A percentile compares a stretch with the other conserved stretches of the same genome.
Conservation (phyloP, 2,888 invertebrate species). For the Sisyra terminalis region DNA sequence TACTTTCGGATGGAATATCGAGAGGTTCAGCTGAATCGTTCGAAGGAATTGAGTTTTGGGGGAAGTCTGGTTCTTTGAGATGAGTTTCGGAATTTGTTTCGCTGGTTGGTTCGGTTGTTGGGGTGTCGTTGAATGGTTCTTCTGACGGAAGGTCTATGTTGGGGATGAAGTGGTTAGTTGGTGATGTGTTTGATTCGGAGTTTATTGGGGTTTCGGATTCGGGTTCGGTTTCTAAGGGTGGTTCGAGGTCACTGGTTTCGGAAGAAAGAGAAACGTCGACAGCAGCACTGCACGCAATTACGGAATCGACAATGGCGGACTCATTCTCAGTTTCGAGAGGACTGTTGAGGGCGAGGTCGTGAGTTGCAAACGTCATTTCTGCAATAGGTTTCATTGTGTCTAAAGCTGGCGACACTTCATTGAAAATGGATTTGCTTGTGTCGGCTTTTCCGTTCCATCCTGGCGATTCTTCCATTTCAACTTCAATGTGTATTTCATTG, state of each 20-base stretch:
- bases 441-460: constrained; percentile 16
- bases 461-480: constrained; percentile 35
- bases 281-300: constrained; percentile 2
- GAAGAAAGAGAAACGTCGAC: background rate
- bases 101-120: too few species aligned
- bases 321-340: constrained; percentile 10
- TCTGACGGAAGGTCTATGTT: too few species aligned
- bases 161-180: too few species aligned
- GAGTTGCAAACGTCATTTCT: constrained; percentile 5
- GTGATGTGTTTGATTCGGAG: too few species aligned
- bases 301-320: constrained; percentile 13
- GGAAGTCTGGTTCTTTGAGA: too few species aligned
- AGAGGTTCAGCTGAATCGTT: too few species aligned
- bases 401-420: constrained; percentile 12
- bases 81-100: too few species aligned
- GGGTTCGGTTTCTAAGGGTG: background rate
- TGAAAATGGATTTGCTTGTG: constrained; percentile 1
- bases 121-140: too few species aligned
- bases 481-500: constrained; percentile 35
- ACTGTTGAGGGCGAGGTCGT: constrained; percentile 5
- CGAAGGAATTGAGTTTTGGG: too few species aligned
- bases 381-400: constrained; percentile 3
- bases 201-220: background rate
- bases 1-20: too few species aligned
- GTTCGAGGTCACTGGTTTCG: background rate